Evolutionary conservation across 2,113 vertebrate genomes (phyloP), one percentile per base, ranked within the genome.

Genomic region (Acanthochromis polyacanthus): DNA sequence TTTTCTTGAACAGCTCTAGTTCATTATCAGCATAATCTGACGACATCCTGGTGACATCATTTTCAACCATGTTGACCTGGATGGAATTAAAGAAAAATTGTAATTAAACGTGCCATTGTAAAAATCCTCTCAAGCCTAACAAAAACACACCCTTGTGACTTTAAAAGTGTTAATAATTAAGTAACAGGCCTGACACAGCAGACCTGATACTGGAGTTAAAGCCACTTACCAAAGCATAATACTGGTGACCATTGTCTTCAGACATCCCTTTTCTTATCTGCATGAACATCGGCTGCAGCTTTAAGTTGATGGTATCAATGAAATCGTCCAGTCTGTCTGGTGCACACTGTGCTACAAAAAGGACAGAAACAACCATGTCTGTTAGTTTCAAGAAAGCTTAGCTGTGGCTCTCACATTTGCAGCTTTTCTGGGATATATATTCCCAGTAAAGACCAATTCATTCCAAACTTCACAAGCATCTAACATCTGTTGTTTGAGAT

Each of bases 21-120:
- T 99, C 98, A n/a, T 92, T 97, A 88, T 98, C 98, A 0, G 96
- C 91, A 75, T 97, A 99, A 93, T 98, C 96, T 4, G 96, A 95
- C 0, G 97, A 95, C 97, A 99, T 96, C 89, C 95, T 95, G 65
- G 97, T 97, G 83, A 99, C 38, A 28, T 97, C 94, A 0, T 96
- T 98, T 75, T 97, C 95, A 0, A 96, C 94, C 89, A 95, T 93
- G 88, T 99, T 99, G 51, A 99, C 96, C 98, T 99, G 88, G 5
- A 75, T 48, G 71, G 46, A 23, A 85, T 67, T 32, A 19, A 73
- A 73, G 15, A 36, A 43, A 4, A 61, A 40, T 9, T 46, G 6
- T 14, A 3, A 25, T 56, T 36, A 69, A 28, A 11, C 0, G 8
- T 36, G 32, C 2, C 32, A 10, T 10, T 36, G 32, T 36, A 9